Evolutionary conservation across 2,888 invertebrate species (phyloP).

Genomic region (Rotaria sp.): DNA sequence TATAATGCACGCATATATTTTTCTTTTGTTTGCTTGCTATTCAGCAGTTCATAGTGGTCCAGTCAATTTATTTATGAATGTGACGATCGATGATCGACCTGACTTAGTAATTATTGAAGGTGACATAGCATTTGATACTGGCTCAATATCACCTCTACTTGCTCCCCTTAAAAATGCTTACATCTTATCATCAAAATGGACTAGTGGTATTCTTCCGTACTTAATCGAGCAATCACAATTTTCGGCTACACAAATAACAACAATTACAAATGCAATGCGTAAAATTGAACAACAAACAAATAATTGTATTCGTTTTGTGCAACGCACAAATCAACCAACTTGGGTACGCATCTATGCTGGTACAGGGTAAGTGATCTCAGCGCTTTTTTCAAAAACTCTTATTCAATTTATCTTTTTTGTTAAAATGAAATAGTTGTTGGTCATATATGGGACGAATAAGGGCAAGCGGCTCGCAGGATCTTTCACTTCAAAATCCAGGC

Average conservation of each 20-base stretch:
- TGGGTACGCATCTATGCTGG: conserved; percentile 33
- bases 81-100: not conserved
- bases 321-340: conserved; percentile 28
- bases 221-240: not conserved
- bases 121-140: not conserved
- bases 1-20: not conserved
- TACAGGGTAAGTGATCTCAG: conserved; percentile 26
- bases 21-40: not conserved
- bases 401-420: not conserved
- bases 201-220: conserved; percentile 33
- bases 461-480: conserved; percentile 18
- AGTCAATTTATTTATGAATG: not conserved
- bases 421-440: not conserved
- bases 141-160: not conserved
- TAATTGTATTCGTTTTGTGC: conserved; percentile 34
- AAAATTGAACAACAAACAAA: conserved; percentile 37
- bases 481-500: conserved; percentile 29
- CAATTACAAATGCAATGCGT: conserved; percentile 26
- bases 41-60: not conserved
- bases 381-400: not conserved
- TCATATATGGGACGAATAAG: conserved; percentile 29
- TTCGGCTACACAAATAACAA: not conserved
- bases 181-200: conserved; percentile 10
- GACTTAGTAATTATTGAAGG: not conserved
- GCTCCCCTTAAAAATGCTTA: not conserved